Base-by-base conservation (phyloP, 2,113 vertebrate genomes). In the Myrmecobius fasciatus region DNA sequence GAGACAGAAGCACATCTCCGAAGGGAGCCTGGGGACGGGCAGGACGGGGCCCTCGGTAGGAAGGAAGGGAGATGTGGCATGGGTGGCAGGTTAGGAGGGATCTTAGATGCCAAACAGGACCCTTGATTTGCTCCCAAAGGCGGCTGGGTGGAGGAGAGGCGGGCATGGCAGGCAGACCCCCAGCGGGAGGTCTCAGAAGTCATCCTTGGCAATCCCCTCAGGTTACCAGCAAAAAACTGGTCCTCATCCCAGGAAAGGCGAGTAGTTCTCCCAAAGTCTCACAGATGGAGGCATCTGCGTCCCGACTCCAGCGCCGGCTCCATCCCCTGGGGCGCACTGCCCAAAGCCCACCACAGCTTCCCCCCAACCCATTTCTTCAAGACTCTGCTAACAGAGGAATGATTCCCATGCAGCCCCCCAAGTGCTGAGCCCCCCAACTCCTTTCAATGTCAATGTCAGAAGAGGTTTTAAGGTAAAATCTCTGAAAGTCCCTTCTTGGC, bases 1-100 rank as follows among this genome's bases (percentile, higher is more conserved):
- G 31, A n/a, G 67, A 6, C 0, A 75, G 6, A 5, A 75, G 14
- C 28, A 14, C 3, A 36, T 0, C 2, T 22, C 67, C 1, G 36
- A 75, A n/a, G 31, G 67, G 36, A 22, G 36, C 36, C 67, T n/a
- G 31, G 67, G 1, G 67, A n/a, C 10, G 2, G 36, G 67, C 14
- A n/a, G 36, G 67, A n/a, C 0, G 36, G 31, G 5, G 36, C 53
- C 36, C 36, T 75, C 36, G 0, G 4, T 2, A n/a, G 67, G 20
- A 36, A 5, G 0, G 12, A 4, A n/a, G 31, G 67, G 11, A 75
- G 67, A n/a, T n/a, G 67, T n/a, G n/a, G n/a, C 49, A 51, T 48
- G 49, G 9, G 49, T 51, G 31, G 14, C 60, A 67, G 60, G 17
- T 20, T 36, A 67, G 56, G 56, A 14, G 14, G 56, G 12, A 28